Evolutionary conservation across 2,113 vertebrate genomes (phyloP).

Genomic region (Heteronetta atricapilla): DNA sequence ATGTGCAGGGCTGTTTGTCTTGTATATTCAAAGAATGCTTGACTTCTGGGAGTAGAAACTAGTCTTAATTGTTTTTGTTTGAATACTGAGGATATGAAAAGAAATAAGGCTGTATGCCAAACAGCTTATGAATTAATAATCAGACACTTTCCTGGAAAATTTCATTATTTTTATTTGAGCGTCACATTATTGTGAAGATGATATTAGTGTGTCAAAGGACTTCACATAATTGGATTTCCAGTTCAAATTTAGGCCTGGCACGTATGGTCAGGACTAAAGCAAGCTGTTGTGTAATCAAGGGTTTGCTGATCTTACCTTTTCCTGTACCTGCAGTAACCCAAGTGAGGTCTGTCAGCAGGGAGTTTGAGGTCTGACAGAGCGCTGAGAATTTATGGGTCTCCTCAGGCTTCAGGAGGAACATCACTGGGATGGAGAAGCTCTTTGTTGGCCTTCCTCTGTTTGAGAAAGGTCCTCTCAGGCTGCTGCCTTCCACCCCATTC

Average conservation of each 20-base stretch:
- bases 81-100: not conserved
- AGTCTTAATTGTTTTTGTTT: slow-evolving; percentile 47
- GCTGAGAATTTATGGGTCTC: not conserved
- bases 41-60: slow-evolving; percentile 34
- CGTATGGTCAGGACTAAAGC: not conserved
- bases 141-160: not conserved
- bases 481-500: not conserved
- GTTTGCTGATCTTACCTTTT: not conserved
- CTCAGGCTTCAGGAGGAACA: not conserved
- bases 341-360: not conserved
- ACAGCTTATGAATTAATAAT: slow-evolving; percentile 54
- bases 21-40: slow-evolving; percentile 26
- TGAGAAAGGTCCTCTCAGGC: not conserved
- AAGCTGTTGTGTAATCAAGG: not conserved
- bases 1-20: slow-evolving; percentile 20
- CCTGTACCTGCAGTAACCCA: not conserved
- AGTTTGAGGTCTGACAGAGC: not conserved
- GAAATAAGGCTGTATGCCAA: not conserved
- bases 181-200: not conserved
- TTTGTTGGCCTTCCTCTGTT: not conserved
- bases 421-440: not conserved
- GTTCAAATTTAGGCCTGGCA: not conserved
- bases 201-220: not conserved
- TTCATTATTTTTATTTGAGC: not conserved
- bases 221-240: not conserved